A percentile compares a stretch with the other conserved stretches of the same genome.
Conservation (phyloP, 1,140 invertebrate species). For the Vanessa atalanta region DNA sequence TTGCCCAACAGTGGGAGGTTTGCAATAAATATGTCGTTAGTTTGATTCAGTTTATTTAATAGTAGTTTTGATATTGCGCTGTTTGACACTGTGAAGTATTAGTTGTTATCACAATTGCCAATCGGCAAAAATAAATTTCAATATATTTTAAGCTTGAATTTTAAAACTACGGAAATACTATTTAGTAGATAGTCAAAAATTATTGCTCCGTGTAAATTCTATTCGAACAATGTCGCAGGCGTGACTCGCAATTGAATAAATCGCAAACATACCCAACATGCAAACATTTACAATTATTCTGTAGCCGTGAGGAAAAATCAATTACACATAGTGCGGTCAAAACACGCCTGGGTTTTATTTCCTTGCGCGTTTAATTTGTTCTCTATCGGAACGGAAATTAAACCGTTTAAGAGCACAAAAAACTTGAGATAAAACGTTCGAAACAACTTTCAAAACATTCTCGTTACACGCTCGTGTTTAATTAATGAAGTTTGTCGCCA, state of each 20-base stretch:
- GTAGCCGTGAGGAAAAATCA: constrained; percentile 21
- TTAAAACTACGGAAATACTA: too few species aligned
- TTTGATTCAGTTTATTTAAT: too few species aligned
- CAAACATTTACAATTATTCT: neutral
- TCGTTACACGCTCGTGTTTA: neutral
- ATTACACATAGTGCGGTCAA: constrained; percentile 31
- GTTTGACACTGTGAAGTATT: too few species aligned
- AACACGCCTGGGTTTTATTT: constrained; percentile 31
- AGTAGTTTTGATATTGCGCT: too few species aligned
- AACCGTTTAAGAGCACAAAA: constrained; percentile 22
- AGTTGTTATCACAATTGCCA: too few species aligned
- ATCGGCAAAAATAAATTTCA: too few species aligned
- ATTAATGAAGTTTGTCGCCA: constrained; percentile 21
- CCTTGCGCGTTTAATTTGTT: constrained; percentile 23
- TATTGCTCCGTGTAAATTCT: neutral
- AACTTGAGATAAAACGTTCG: constrained; percentile 16
- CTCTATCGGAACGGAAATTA: constrained; percentile 27
- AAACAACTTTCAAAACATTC: constrained; percentile 28
- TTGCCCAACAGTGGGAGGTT: too few species aligned
- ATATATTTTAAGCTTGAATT: too few species aligned
- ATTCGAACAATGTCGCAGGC: neutral
- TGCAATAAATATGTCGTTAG: too few species aligned
- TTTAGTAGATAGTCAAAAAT: neutral
- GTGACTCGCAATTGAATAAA: neutral
- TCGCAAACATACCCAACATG: neutral